These are phyloP conservation scores for Eremophila alpestris DNA, from an alignment of 2,797 vertebrate genomes.

Conservation along the genomic window DNA sequence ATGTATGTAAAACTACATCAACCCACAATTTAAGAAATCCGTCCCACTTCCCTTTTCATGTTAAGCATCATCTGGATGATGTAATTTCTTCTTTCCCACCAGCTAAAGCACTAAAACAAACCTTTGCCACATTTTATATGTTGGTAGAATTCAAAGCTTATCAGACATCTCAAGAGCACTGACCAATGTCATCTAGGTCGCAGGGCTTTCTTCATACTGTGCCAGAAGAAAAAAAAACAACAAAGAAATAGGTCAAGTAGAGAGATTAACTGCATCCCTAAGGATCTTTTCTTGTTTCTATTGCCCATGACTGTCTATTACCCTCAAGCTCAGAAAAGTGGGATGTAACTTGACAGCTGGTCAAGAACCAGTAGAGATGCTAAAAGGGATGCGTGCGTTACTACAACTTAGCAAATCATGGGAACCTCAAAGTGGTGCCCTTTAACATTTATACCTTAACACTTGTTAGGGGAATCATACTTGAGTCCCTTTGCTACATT, in stretches of 20 bases:
- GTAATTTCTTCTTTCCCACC: constrained; percentile 23
- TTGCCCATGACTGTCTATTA: neutral
- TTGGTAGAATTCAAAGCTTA: neutral
- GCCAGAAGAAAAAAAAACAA: neutral
- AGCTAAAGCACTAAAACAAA: neutral
- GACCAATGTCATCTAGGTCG: neutral
- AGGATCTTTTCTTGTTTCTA: neutral
- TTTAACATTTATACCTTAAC: neutral
- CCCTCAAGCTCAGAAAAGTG: neutral
- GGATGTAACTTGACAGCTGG: neutral
- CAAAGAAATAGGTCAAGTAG: neutral
- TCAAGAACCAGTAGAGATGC: neutral
- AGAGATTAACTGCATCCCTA: neutral
- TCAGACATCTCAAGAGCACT: neutral
- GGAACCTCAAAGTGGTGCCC: neutral
- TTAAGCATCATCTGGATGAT: neutral
- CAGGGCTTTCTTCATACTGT: neutral
- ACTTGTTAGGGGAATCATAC: neutral
- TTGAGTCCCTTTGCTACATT: neutral
- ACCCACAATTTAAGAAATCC: neutral
- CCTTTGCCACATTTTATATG: neutral
- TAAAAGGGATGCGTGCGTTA: rapidly evolving
- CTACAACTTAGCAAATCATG: neutral
- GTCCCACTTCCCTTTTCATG: constrained; percentile 3
- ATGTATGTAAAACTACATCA: neutral